These are phyloP conservation scores for Polietes domitor DNA, from an alignment of 2,888 invertebrate species.

Conservation along the genomic window DNA sequence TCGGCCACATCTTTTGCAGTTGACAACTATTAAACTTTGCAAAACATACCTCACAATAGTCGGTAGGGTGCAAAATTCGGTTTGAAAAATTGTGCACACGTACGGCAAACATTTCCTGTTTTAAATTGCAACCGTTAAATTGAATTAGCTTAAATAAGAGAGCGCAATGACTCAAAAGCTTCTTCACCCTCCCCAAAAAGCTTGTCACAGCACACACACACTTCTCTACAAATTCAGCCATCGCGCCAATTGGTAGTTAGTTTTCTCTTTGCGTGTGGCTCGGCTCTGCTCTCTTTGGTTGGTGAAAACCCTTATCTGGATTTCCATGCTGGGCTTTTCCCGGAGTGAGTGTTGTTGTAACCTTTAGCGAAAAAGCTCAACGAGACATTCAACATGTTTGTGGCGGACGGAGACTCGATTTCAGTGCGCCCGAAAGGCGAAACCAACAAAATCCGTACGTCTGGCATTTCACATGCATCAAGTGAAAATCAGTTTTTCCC, in stretches of 20 bases:
- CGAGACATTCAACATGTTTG: constrained; percentile 66
- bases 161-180: neutral
- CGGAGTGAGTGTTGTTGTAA: constrained; percentile 44
- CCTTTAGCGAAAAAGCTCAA: constrained; percentile 50
- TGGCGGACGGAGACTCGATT: constrained; percentile 16
- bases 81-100: neutral
- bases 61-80: neutral
- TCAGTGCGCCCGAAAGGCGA: constrained; percentile 1
- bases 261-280: neutral
- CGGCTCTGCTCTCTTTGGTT: neutral
- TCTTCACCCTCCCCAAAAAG: neutral
- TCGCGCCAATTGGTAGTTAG: neutral
- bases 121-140: constrained; percentile 28
- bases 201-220: neutral
- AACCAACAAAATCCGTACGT: constrained; percentile 52
- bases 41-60: too few species aligned
- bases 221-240: constrained; percentile 14
- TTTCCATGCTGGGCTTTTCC: constrained; percentile 54
- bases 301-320: constrained; percentile 38
- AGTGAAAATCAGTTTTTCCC: constrained; percentile 81
- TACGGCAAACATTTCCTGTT: constrained; percentile 20
- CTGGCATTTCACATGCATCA: constrained; percentile 76
- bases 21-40: too few species aligned
- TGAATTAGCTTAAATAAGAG: neutral
- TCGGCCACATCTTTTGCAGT: too few species aligned